Base-by-base conservation (phyloP, 2,797 vertebrate species). In the Miichthys miiuy region DNA sequence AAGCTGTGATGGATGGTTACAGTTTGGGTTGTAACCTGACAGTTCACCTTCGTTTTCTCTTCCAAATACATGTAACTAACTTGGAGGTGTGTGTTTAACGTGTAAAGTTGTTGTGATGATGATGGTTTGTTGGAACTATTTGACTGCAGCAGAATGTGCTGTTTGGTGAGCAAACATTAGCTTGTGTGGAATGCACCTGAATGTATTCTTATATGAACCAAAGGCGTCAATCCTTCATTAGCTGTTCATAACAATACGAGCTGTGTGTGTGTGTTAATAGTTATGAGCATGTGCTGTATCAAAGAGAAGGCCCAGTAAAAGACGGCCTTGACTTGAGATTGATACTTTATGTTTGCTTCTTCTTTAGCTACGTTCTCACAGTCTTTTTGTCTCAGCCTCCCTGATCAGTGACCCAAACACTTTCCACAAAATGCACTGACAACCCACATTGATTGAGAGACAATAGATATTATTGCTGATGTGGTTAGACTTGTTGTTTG, bases 401-500 rank as follows among this genome's bases (percentile, higher is more conserved):
- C 75, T 55, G 64, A 54, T 17, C 55, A 54, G 46, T 1, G 60
- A 75, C 41, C 18, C 21, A 9, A 56, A 46, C 62, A 11, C 21
- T 60, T 56, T 52, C 47, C 44, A 50, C 65, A 21, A 27, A 67
- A 13, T 20, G 48, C 71, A 48, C 34, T 18, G 50, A 74, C 51
- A 54, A 21, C 68, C 64, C 54, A 14, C 20, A 5, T 16, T 80
- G 72, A 77, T 48, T 41, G 75, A 55, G 20, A 80, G 66, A 80
- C 38, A 68, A 82, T 64, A 77, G 61, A 38, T 0, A 16, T 61
- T 2, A 12, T n/a, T 51, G 73, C 54, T 34, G 41, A 51, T 87
- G 79, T 62, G 79, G 76, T 82, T 20, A 13, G 8, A 54, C 30
- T 73, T 58, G 71, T 70, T 56, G 50, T 54, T 51, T 54, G 60